Evolutionary conservation across 2,888 invertebrate genomes (phyloP), one percentile per base, ranked within the genome.

Genomic region (Pyrocoelia pectoralis): DNA sequence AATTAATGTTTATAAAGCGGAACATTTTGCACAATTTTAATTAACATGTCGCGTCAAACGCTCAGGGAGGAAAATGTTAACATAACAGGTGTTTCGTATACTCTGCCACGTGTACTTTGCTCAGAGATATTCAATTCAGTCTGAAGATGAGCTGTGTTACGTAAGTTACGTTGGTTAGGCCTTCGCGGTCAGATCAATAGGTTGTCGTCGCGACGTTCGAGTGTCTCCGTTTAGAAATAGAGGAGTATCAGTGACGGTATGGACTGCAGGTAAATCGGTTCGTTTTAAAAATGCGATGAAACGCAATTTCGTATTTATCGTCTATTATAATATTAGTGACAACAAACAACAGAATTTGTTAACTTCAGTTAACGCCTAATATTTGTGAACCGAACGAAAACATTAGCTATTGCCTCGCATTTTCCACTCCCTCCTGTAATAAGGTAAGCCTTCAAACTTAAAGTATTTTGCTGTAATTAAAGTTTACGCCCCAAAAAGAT

Each of bases 121-220:
- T 55, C 50, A 24, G 8, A 38, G n/a, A 56, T 33, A 49, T 40
- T 28, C 10, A 53, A 60, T 65, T 29, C 49, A 41, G 52, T 56
- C 56, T 55, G 56, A 61, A 65, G 52, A 50, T 57, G 56, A 61
- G 56, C 59, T 15, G 15, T 40, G 65, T 65, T 63, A 55, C 55
- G 63, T 46, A 50, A 58, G 58, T 65, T 63, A 55, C 55, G 63
- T 46, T 55, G 63, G 58, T 63, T 65, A 65, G 60, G 65, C 65
- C 56, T 56, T 55, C 55, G 17, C 56, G 24, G 55, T 24, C 29
- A 48, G 69, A 69, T 69, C 69, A 69, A 69, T 69, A 69, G 53
- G 46, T 24, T 15, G 48, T 57, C 68, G 66, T 63, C 57, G 59
- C 57, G 65, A 51, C 61, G 65, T 49, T 71, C 69, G 69, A 61